Evolutionary conservation across 1,140 invertebrate genomes (phyloP), one percentile per base, ranked within the genome.

Genomic region (Magallana angulata): DNA sequence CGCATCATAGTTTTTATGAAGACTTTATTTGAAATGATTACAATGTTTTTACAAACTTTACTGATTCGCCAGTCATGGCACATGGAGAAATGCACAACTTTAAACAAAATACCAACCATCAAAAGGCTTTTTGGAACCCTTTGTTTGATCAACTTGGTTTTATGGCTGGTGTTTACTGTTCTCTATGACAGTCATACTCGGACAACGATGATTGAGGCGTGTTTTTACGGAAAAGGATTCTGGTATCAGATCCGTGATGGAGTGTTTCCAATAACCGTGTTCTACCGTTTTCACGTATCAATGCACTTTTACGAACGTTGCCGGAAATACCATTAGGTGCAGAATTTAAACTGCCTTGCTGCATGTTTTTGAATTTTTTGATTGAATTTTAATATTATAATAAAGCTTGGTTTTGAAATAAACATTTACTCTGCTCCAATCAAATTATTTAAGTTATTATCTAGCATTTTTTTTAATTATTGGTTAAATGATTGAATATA

Each of bases 51-150:
- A 71, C 68, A 71, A 71, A 71, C 68, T 1, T 8, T 71, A 8
- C 68, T 71, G 4, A 71, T 71, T 30, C 68, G 68, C 24, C 68
- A 71, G 68, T 71, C 68, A 18, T 71, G 68, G 68, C 68, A 71
- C 1, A 71, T 71, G 68, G 68, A 71, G 18, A 71, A 71, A 30
- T 71, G 68, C 18, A 24, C 18, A 11, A 30, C 36, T 8, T 11
- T 30, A 0, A 12, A 3, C 5, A 71, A 71, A 24, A 71, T 8
- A 12, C 68, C 11, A 30, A 71, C 18, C 4, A 30, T 71, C 1
- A 71, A 71, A 30, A 71, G 18, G 24, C 18, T 71, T 9, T 30
- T 71, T 24, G 68, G 68, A 9, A 71, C 68, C 8, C 68, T 71
- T 8, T 71, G 68, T 30, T 9, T 71, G 11, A 30, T 71, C 18